These are phyloP conservation scores for Drosophila falleni DNA, from an alignment of 2,888 invertebrate species.

Conservation along the genomic window DNA sequence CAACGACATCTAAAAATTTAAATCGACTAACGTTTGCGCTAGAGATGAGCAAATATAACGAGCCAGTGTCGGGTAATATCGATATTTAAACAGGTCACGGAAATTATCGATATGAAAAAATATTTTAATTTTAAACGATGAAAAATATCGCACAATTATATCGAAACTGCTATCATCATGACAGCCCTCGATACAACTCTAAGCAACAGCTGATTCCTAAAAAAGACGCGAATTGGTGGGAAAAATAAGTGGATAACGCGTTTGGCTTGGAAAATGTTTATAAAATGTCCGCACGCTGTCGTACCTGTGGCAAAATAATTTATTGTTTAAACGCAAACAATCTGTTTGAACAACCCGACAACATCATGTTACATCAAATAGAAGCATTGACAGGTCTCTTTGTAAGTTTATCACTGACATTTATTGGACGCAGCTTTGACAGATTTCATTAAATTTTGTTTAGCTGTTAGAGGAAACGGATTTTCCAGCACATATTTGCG, in stretches of 20 bases:
- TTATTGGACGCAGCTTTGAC: not conserved
- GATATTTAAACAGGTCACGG: not conserved
- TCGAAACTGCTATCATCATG: too few relatives aligned
- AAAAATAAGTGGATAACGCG: conserved; percentile 2
- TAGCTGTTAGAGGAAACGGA: conserved; percentile 45
- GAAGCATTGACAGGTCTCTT: conserved; percentile 67
- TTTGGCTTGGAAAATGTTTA: conserved; percentile 34
- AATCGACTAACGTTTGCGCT: not conserved
- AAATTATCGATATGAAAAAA: not conserved
- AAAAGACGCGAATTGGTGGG: conserved; percentile 31
- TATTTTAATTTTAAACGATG: too few relatives aligned
- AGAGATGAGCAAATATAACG: not conserved
- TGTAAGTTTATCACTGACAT: conserved; percentile 39
- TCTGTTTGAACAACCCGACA: conserved; percentile 53
- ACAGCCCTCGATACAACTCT: too few relatives aligned
- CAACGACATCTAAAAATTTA: too few relatives aligned
- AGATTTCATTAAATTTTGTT: not conserved
- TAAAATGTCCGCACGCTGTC: conserved; percentile 62
- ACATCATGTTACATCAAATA: conserved; percentile 66
- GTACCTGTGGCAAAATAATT: conserved; percentile 68
- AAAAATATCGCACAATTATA: too few relatives aligned
- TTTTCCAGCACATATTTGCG: conserved; percentile 62
- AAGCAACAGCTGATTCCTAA: conserved; percentile 38
- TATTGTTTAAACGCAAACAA: conserved; percentile 43
- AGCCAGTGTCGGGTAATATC: not conserved